These are phyloP conservation scores for Acanthurus leucopareius DNA, from an alignment of 2,797 vertebrate species.

Conservation along the genomic window DNA sequence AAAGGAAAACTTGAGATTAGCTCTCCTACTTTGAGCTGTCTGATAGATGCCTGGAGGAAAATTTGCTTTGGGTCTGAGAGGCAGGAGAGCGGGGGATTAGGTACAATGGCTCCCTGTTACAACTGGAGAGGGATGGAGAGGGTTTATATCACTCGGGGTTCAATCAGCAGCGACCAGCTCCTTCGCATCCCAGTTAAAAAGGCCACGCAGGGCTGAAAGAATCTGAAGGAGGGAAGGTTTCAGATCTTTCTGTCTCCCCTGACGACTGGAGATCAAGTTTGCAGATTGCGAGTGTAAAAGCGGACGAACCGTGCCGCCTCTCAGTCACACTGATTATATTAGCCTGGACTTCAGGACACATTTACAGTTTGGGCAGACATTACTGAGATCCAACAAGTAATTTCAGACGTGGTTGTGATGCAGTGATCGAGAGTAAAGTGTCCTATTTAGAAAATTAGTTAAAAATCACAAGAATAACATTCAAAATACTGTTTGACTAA, in stretches of 20 bases:
- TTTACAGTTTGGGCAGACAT: too few relatives aligned
- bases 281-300: conserved; percentile 8
- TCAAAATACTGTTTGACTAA: neutral
- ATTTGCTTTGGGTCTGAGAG: conserved; percentile 22
- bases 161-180: conserved; percentile 55
- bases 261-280: conserved; percentile 35
- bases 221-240: conserved; percentile 52
- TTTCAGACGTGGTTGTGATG: neutral
- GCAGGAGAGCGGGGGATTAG: conserved; percentile 52
- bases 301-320: conserved; percentile 2
- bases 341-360: neutral
- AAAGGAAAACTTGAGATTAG: conserved; percentile 63
- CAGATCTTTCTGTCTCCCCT: conserved; percentile 42
- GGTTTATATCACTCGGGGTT: conserved; percentile 59
- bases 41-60: conserved; percentile 51
- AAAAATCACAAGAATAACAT: neutral
- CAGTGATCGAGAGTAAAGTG: too few relatives aligned
- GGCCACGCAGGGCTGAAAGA: conserved; percentile 48
- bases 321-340: neutral
- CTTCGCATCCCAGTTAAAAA: conserved; percentile 37
- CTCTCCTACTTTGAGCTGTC: conserved; percentile 49
- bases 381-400: too few relatives aligned
- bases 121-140: conserved; percentile 50
- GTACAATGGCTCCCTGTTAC: conserved; percentile 64
- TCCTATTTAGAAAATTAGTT: neutral